These are phyloP conservation scores for Cyanistes caeruleus DNA, from an alignment of 2,113 vertebrate species.

Conservation along the genomic window DNA sequence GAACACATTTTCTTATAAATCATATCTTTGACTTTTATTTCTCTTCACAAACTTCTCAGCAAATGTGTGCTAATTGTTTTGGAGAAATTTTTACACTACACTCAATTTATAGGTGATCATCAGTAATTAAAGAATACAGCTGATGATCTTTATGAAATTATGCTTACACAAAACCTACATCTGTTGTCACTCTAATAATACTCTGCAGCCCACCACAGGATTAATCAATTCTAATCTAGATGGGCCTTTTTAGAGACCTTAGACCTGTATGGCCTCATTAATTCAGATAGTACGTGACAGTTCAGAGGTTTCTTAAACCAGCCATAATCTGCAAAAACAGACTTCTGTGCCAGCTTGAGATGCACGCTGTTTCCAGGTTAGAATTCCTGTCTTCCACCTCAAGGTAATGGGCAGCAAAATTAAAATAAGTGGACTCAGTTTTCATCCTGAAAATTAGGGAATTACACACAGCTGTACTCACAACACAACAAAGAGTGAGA, in stretches of 20 bases:
- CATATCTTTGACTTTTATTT: neutral
- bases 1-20: neutral
- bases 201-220: conserved; percentile 42
- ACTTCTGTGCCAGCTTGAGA: conserved; percentile 13
- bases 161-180: conserved; percentile 31
- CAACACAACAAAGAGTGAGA: neutral
- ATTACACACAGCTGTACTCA: neutral
- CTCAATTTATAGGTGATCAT: neutral
- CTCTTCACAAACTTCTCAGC: neutral
- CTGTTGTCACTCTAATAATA: conserved; percentile 62
- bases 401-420: neutral
- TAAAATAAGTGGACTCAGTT: neutral
- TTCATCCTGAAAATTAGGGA: neutral
- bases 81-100: neutral
- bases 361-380: conserved; percentile 25
- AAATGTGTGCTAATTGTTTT: neutral
- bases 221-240: conserved; percentile 74
- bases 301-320: conserved; percentile 74
- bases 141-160: conserved; percentile 32
- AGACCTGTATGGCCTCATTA: conserved; percentile 73
- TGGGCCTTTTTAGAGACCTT: conserved; percentile 70
- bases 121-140: neutral
- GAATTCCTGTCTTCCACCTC: neutral
- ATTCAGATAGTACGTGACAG: conserved; percentile 75
- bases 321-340: conserved; percentile 67